Percentiles rank a stretch among this genome's conserved stretches.
Conservation (phyloP, 2,888 invertebrate genomes). For the Drosophila longiperda region DNA sequence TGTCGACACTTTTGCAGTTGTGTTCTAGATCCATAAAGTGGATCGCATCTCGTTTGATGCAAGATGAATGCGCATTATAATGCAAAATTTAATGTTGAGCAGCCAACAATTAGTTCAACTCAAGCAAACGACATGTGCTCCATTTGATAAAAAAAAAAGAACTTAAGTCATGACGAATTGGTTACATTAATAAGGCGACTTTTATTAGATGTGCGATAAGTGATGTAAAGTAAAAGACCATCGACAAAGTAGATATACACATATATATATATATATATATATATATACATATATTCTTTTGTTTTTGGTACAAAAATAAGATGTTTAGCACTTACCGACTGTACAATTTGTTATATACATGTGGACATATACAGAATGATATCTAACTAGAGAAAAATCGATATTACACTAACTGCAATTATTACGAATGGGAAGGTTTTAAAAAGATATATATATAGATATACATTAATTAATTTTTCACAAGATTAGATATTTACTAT, state of each 20-base stretch:
- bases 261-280: not conserved
- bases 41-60: conserved; percentile 60
- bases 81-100: conserved; percentile 58
- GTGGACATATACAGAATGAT: not conserved
- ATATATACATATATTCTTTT: not conserved
- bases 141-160: conserved; percentile 16
- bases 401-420: not conserved
- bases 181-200: conserved; percentile 14
- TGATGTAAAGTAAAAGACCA: conserved; percentile 1
- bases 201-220: conserved; percentile 6
- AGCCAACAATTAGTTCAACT: conserved; percentile 51
- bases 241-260: not conserved
- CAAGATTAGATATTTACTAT: not conserved
- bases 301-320: not conserved
- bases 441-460: not conserved
- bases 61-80: conserved; percentile 70
- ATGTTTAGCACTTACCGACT: not conserved
- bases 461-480: not conserved
- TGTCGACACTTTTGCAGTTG: conserved; percentile 44
- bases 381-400: accelerated
- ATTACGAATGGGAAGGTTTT: not conserved
- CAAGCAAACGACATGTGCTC: conserved; percentile 32
- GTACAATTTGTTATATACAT: accelerated
- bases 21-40: conserved; percentile 10
- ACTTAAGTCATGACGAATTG: conserved; percentile 24